Conservation (phyloP, 2,888 invertebrate genomes). For the Stenodera caucasica region DNA sequence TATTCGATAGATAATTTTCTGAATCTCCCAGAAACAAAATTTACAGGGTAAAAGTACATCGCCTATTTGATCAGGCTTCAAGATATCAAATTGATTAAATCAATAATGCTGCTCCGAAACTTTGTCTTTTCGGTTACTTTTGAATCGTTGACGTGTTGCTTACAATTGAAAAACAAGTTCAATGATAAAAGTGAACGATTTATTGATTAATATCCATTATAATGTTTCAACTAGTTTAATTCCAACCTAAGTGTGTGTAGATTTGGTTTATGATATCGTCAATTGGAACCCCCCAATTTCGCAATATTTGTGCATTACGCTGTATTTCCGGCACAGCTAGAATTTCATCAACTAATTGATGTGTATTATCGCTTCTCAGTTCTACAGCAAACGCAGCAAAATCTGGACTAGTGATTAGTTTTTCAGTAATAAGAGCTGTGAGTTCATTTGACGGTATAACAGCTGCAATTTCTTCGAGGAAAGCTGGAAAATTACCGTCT, state of each 20-base stretch:
- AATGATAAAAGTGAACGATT: no score
- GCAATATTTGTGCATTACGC: slow-evolving; percentile 29
- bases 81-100: no score
- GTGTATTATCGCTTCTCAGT: slow-evolving; percentile 34
- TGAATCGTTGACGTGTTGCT: no score
- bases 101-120: no score
- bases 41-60: no score
- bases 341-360: slow-evolving; percentile 36
- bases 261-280: slow-evolving; percentile 28
- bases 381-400: slow-evolving; percentile 37
- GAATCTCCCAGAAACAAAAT: no score
- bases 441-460: slow-evolving; percentile 29
- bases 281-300: slow-evolving; percentile 36
- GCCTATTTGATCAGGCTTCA: no score
- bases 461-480: slow-evolving; percentile 26
- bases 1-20: no score
- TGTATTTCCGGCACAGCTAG: slow-evolving; percentile 35
- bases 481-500: slow-evolving; percentile 18
- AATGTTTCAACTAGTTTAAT: slow-evolving; percentile 8
- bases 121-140: no score
- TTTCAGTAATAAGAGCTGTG: slow-evolving; percentile 30
- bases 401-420: slow-evolving; percentile 33
- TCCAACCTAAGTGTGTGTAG: slow-evolving; percentile 38
- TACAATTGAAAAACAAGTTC: no score
- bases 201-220: no score